Evolutionary conservation across 2,888 invertebrate genomes (phyloP), one percentile per base, ranked within the genome.

Genomic region (Colletes collaris): DNA sequence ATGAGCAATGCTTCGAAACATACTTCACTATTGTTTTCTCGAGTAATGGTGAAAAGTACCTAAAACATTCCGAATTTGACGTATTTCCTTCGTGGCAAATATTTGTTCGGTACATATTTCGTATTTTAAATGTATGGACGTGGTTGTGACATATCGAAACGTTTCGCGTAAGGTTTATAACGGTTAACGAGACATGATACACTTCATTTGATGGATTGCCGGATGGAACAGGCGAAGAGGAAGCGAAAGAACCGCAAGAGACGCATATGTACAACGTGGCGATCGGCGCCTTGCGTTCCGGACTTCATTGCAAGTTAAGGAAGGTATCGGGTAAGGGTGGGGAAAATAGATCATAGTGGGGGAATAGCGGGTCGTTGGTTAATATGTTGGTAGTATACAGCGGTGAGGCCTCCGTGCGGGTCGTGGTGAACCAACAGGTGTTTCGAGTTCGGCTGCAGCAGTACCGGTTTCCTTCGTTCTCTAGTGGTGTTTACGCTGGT

Each of bases 371-470:
- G 71, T 87, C 71, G 63, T 59, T 60, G 56, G 81, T 76, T 85
- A 81, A 85, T 86, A 85, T 59, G 84, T 84, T 81, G 76, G 79
- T 85, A 87, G 88, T 87, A 82, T 83, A 86, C 85, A 89, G 88
- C 87, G 82, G 86, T 87, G 84, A 87, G 87, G 89, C 88, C 89
- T 89, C 86, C 64, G 88, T 84, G 86, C 88, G 86, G 88, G 84
- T 84, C 86, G 89, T 89, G 65, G 89, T 84, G 85, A 83, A 72
- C 87, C 87, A 90, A 90, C 90, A 90, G 90, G 90, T 90, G 90
- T 90, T 85, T 69, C 50, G 72, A 62, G 69, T 64, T 79, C 69
- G 63, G 62, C 55, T 66, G 49, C 80, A 44, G 73, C 55, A 60
- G 49, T 82, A 84, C 79, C 78, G 85, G 84, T 79, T 80, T 56